Evolutionary conservation across 2,888 invertebrate genomes (phyloP).

Genomic region (Willowsia nigromaculata): DNA sequence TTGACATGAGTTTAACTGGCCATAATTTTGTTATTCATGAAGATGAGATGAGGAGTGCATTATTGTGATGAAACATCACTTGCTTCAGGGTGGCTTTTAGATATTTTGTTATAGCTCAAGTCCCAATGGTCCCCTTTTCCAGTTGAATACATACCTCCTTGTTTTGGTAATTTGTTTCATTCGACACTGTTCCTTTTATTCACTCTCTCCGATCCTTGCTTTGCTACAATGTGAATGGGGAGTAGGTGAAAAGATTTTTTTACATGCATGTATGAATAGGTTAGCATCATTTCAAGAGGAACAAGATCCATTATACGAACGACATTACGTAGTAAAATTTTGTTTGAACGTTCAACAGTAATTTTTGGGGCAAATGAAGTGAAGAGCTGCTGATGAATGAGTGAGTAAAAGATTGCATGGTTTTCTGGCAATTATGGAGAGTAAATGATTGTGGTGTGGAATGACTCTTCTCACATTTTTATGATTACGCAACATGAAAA

Average conservation of each 20-base stretch:
- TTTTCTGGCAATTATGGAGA: constrained; percentile 65
- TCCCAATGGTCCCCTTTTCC: constrained; percentile 65
- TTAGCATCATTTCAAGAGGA: background rate
- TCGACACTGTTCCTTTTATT: constrained; percentile 26
- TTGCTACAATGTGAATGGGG: background rate
- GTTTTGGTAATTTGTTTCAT: constrained; percentile 64
- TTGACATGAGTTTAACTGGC: constrained; percentile 69
- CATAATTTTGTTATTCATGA: constrained; percentile 50
- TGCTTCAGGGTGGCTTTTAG: constrained; percentile 69
- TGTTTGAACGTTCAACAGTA: background rate
- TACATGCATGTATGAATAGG: background rate
- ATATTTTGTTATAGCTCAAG: constrained; percentile 36
- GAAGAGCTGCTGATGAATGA: background rate
- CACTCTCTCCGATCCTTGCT: background rate
- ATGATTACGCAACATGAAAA: background rate
- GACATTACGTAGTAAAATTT: background rate
- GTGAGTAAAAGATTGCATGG: constrained; percentile 44
- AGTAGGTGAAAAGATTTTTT: constrained; percentile 47
- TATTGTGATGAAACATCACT: constrained; percentile 52
- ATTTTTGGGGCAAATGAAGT: constrained; percentile 15
- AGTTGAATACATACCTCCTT: constrained; percentile 53
- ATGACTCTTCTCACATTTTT: constrained; percentile 61
- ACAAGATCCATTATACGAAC: background rate
- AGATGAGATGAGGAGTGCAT: constrained; percentile 34
- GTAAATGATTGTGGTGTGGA: constrained; percentile 64